These are phyloP conservation scores for Drosophila teissieri DNA, from an alignment of 1,140 invertebrate species.

Conservation along the genomic window DNA sequence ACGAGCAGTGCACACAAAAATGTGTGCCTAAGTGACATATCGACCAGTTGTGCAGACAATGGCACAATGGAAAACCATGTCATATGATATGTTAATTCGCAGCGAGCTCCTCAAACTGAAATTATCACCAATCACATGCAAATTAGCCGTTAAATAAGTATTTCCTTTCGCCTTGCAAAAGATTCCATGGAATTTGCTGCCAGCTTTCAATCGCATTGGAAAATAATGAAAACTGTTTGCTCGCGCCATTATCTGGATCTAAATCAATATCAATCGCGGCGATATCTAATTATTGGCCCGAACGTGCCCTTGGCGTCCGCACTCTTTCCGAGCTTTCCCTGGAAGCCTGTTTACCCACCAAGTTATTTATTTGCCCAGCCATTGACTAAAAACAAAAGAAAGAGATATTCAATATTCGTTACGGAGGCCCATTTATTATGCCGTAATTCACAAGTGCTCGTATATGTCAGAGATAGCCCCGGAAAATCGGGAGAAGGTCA, in stretches of 20 bases:
- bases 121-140: slow-evolving; percentile 65
- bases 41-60: slow-evolving; percentile 13
- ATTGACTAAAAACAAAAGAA: slow-evolving; percentile 58
- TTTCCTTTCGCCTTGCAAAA: slow-evolving; percentile 47
- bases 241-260: slow-evolving; percentile 43
- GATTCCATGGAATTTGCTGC: slow-evolving; percentile 39
- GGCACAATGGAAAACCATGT: slow-evolving; percentile 34
- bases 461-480: slow-evolving; percentile 70
- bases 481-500: slow-evolving; percentile 37
- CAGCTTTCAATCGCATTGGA: slow-evolving; percentile 31
- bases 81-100: slow-evolving; percentile 59
- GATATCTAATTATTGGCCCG: slow-evolving; percentile 57
- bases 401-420: slow-evolving; percentile 54
- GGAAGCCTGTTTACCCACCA: slow-evolving; percentile 39
- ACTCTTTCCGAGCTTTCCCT: slow-evolving; percentile 32
- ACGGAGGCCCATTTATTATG: slow-evolving; percentile 59
- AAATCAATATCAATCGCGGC: slow-evolving; percentile 60
- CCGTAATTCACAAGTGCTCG: slow-evolving; percentile 72
- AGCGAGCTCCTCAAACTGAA: slow-evolving; percentile 46
- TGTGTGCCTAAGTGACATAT: slow-evolving; percentile 1
- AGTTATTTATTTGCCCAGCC: slow-evolving; percentile 62
- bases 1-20: not conserved
- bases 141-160: slow-evolving; percentile 50
- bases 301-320: slow-evolving; percentile 58
- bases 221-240: slow-evolving; percentile 71